Conservation (phyloP, 2,888 invertebrate genomes). For the Rhabditoides inermis region DNA sequence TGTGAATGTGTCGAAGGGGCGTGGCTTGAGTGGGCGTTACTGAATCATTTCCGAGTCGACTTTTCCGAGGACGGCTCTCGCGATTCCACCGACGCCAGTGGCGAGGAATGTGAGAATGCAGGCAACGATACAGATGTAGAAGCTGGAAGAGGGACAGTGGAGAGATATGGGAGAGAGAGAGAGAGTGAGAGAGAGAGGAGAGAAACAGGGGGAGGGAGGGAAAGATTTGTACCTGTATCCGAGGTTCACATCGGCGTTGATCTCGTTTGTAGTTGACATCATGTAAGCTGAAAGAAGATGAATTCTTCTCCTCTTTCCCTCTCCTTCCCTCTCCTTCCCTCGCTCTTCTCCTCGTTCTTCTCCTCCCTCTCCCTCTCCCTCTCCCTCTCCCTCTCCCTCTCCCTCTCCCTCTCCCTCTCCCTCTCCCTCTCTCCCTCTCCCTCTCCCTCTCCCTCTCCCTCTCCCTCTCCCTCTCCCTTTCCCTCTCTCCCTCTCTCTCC, state of each 20-base stretch:
- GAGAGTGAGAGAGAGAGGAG: no score
- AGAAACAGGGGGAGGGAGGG: constrained; percentile 12
- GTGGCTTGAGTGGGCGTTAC: neutral
- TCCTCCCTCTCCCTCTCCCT: neutral
- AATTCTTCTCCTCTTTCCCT: neutral
- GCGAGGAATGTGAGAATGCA: constrained; percentile 22
- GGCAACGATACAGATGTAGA: constrained; percentile 23
- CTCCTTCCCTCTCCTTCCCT: neutral
- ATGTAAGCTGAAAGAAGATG: constrained; percentile 21
- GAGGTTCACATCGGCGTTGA: constrained; percentile 25
- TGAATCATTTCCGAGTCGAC: constrained; percentile 11
- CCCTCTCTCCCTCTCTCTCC: neutral
- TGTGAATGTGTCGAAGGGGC: neutral
- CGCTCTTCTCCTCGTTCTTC: neutral
- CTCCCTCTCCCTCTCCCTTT: neutral
- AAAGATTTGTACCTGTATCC: constrained; percentile 18
- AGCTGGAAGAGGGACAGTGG: constrained; percentile 5
- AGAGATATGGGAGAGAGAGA: neutral
- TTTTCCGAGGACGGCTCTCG: no score
- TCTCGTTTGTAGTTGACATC: constrained; percentile 23
- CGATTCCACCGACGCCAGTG: constrained; percentile 10
- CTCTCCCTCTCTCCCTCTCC: neutral
- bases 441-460: neutral
- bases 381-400: neutral
- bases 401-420: neutral